Conservation (phyloP, 2,888 invertebrate genomes). For the Fragum fragum region DNA sequence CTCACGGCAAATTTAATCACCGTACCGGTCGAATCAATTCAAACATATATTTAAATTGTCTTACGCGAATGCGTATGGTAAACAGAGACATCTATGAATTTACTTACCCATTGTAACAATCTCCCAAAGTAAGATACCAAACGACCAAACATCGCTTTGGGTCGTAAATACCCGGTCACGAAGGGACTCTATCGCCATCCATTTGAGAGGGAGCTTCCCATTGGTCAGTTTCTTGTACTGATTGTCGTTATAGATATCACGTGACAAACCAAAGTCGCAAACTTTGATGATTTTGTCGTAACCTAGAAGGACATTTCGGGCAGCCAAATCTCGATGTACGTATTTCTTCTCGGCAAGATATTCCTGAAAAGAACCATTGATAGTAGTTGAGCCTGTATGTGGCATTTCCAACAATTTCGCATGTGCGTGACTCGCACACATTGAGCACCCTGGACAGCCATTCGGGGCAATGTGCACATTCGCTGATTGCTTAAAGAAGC, state of each 20-base stretch:
- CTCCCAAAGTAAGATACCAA: constrained; percentile 95
- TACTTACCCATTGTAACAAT: constrained; percentile 93
- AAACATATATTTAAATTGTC: no score
- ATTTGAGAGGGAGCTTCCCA: constrained; percentile 85
- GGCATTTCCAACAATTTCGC: no score
- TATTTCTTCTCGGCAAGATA: constrained; percentile 93
- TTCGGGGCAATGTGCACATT: no score
- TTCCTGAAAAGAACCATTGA: constrained; percentile 91
- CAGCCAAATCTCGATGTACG: constrained; percentile 96
- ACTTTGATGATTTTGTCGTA: constrained; percentile 90
- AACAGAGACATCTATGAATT: no score
- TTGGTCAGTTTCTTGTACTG: constrained; percentile 91
- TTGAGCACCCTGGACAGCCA: no score
- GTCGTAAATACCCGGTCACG: constrained; percentile 92
- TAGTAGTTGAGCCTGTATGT: no score
- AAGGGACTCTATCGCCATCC: constrained; percentile 86
- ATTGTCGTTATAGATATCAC: constrained; percentile 94
- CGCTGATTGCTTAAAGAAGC: no score
- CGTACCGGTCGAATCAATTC: no score
- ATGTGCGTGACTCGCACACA: no score
- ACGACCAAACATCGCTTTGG: constrained; percentile 95
- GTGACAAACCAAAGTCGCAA: constrained; percentile 95
- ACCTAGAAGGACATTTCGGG: constrained; percentile 91
- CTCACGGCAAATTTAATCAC: no score
- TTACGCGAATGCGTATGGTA: no score